Conservation (phyloP, 2,888 invertebrate species). For the Eupithecia vulgata region DNA sequence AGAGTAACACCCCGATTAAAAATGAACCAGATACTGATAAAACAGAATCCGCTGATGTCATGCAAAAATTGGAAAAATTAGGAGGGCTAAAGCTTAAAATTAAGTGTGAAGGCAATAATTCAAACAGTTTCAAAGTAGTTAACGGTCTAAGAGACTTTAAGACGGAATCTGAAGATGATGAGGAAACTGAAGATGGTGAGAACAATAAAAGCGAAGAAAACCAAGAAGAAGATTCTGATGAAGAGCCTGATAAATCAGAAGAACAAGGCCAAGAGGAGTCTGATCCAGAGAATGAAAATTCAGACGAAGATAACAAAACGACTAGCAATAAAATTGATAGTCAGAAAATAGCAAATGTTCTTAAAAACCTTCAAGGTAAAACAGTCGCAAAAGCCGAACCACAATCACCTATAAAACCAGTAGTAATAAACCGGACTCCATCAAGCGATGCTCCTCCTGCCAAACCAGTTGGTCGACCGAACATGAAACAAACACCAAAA, state of each 20-base stretch:
- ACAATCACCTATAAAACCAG: slow-evolving; percentile 50
- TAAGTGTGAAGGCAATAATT: slow-evolving; percentile 73
- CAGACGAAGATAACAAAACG: slow-evolving; percentile 53
- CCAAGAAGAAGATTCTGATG: slow-evolving; percentile 58
- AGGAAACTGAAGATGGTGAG: slow-evolving; percentile 61
- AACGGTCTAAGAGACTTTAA: slow-evolving; percentile 78
- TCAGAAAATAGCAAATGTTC: slow-evolving; percentile 35
- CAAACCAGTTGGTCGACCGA: slow-evolving; percentile 62
- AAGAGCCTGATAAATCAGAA: slow-evolving; percentile 53
- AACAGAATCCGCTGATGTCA: slow-evolving; percentile 57
- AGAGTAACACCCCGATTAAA: slow-evolving; percentile 69
- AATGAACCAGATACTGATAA: slow-evolving; percentile 61
- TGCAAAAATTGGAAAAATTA: slow-evolving; percentile 72
- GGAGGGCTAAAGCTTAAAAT: slow-evolving; percentile 79
- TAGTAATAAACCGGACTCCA: slow-evolving; percentile 45
- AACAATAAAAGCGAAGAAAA: slow-evolving; percentile 59
- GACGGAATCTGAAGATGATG: slow-evolving; percentile 72
- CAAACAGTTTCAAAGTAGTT: slow-evolving; percentile 74
- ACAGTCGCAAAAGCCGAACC: slow-evolving; percentile 52
- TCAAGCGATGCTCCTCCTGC: slow-evolving; percentile 50
- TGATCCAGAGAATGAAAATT: slow-evolving; percentile 51
- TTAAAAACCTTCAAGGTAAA: slow-evolving; percentile 59
- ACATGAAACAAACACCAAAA: slow-evolving; percentile 76
- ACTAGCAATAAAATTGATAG: slow-evolving; percentile 37
- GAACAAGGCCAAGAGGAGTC: slow-evolving; percentile 53